phyloP scores from a whole-genome alignment of 64 coral and sea anemone species.

The Astreopora myriophthalma region DNA sequence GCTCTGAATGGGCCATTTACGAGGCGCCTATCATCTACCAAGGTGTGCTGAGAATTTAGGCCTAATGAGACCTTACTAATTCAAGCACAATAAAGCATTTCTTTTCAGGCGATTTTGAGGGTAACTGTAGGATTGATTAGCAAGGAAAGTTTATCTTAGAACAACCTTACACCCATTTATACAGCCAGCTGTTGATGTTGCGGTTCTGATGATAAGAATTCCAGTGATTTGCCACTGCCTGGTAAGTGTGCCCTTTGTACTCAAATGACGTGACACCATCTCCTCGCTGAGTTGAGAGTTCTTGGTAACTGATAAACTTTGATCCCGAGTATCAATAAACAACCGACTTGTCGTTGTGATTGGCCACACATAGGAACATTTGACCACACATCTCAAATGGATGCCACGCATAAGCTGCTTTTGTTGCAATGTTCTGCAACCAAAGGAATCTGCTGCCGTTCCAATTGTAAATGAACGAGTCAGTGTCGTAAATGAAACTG shows the following conservation, averaged over 20 bases:
- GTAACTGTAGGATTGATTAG: too few species aligned
- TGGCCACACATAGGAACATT: background rate
- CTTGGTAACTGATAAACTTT: background rate
- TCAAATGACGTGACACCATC: background rate
- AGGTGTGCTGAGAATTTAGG: too few species aligned
- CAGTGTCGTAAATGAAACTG: too few species aligned
- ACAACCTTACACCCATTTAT: too few species aligned
- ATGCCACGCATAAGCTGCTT: background rate
- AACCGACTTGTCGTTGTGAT: background rate
- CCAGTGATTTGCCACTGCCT: background rate
- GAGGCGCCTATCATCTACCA: too few species aligned
- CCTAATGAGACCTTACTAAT: too few species aligned
- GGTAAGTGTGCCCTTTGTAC: background rate
- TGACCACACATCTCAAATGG: slow-evolving; percentile 2
- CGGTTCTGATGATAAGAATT: too few species aligned
- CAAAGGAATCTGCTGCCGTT: background rate
- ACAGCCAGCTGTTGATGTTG: slow-evolving; percentile 40
- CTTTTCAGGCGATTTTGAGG: too few species aligned
- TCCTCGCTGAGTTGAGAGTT: background rate
- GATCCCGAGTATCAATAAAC: background rate
- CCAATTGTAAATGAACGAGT: slow-evolving; percentile 26
- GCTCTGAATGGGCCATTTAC: too few species aligned
- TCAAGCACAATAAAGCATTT: too few species aligned
- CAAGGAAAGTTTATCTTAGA: too few species aligned
- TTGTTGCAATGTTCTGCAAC: background rate